Evolutionary conservation across 30 jellyfish, hydroid and myxozoan species (phyloP).

Genomic region (Aurelia sp.): DNA sequence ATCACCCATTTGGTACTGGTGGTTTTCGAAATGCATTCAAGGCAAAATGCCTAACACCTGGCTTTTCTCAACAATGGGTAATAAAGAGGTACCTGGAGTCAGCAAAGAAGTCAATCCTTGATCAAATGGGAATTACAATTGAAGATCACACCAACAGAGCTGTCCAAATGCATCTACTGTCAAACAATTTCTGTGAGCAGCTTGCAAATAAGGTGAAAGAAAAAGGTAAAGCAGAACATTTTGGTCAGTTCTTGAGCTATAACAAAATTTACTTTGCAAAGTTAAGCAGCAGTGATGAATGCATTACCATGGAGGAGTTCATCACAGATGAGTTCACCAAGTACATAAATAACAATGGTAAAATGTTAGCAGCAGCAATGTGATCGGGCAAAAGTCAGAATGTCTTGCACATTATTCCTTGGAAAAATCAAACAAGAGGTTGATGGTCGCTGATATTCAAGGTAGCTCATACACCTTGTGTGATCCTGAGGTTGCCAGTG

Average conservation of each 20-base stretch:
- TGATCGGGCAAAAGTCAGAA: slow-evolving; percentile 18
- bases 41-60: neutral
- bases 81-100: slow-evolving; percentile 1
- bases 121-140: neutral
- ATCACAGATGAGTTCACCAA: slow-evolving; percentile 34
- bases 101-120: neutral
- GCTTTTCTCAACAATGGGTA: neutral
- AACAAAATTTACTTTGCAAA: slow-evolving; percentile 13
- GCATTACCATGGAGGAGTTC: slow-evolving; percentile 3
- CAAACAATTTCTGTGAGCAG: slow-evolving; percentile 2
- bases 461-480: slow-evolving; percentile 21
- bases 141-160: slow-evolving; percentile 3
- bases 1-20: slow-evolving; percentile 17
- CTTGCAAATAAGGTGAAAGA: neutral
- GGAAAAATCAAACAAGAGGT: slow-evolving; percentile 12
- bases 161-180: slow-evolving; percentile 18
- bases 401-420: slow-evolving; percentile 31
- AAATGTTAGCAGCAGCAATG: slow-evolving; percentile 17
- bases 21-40: slow-evolving; percentile 15
- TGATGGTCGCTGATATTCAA: slow-evolving; percentile 35
- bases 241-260: neutral
- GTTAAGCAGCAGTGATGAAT: slow-evolving; percentile 6
- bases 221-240: neutral
- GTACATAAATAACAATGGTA: slow-evolving; percentile 54
- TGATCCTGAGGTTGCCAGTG: slow-evolving; percentile 54